phyloP scores from a whole-genome alignment of 2,888 invertebrate species.

The Drosophila paranaensis region DNA sequence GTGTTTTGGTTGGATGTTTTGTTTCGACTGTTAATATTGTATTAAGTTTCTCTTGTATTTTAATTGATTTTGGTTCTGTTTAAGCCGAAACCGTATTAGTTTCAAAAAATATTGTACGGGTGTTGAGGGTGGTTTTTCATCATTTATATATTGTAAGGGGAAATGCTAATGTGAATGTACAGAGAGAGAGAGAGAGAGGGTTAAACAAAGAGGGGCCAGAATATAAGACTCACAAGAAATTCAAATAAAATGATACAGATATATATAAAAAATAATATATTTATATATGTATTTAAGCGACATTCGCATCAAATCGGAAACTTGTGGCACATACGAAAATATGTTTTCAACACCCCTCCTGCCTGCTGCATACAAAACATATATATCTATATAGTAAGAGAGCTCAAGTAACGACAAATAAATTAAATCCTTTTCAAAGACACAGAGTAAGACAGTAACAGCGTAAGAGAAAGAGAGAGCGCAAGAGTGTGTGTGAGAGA shows the following conservation, averaged over 20 bases:
- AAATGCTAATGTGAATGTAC: conserved; percentile 64
- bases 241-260: not conserved
- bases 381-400: conserved; percentile 10
- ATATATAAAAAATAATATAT: conserved; percentile 1
- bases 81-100: conserved; percentile 71
- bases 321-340: conserved; percentile 43
- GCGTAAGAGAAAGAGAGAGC: conserved; percentile 37
- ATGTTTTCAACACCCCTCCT: conserved; percentile 83
- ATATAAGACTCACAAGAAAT: conserved; percentile 34
- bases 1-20: conserved; percentile 38
- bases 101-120: conserved; percentile 35
- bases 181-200: conserved; percentile 50
- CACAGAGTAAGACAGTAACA: conserved; percentile 48
- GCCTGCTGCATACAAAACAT: conserved; percentile 64
- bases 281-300: conserved; percentile 8
- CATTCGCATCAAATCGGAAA: conserved; percentile 17
- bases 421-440: conserved; percentile 21
- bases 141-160: conserved; percentile 22
- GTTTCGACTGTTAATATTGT: conserved; percentile 39
- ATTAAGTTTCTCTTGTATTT: conserved; percentile 8
- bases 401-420: conserved; percentile 28
- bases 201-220: conserved; percentile 49
- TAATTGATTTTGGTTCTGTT: conserved; percentile 18
- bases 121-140: conserved; percentile 22
- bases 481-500: conserved; percentile 21